These are phyloP conservation scores for Ormyrus labotus DNA, from an alignment of 2,888 invertebrate species.

Conservation along the genomic window DNA sequence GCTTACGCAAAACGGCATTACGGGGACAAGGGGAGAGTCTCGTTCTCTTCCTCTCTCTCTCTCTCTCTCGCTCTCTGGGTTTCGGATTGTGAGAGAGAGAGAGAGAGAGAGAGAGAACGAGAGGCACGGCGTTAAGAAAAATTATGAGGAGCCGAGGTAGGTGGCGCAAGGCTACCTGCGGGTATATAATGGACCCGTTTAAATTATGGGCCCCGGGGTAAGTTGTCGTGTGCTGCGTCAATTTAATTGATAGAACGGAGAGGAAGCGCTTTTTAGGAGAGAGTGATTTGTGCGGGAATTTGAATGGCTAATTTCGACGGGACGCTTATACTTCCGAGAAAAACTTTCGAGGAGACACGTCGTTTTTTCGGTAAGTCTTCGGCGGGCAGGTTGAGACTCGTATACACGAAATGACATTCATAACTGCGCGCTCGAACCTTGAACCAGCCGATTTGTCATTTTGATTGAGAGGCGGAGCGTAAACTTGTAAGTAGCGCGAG, in stretches of 20 bases:
- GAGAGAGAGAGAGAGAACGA: neutral
- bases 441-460: no score
- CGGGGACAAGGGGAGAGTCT: neutral
- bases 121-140: constrained; percentile 24
- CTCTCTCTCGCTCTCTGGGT: neutral
- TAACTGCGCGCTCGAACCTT: no score
- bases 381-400: constrained; percentile 23
- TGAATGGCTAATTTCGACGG: constrained; percentile 37
- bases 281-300: neutral
- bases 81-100: neutral
- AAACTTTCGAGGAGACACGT: neutral
- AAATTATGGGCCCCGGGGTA: neutral
- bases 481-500: no score
- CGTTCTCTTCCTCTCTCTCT: neutral
- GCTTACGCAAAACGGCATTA: constrained; percentile 14
- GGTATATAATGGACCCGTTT: neutral
- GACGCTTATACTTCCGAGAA: neutral
- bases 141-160: constrained; percentile 16
- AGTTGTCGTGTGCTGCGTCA: constrained; percentile 28
- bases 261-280: neutral
- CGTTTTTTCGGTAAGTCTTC: neutral
- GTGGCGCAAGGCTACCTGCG: neutral
- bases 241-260: constrained; percentile 35
- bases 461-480: no score
- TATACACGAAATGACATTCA: neutral